These are phyloP conservation scores for Plecturocebus donacophilus DNA, from an alignment of 2,113 vertebrate species.

Conservation along the genomic window DNA sequence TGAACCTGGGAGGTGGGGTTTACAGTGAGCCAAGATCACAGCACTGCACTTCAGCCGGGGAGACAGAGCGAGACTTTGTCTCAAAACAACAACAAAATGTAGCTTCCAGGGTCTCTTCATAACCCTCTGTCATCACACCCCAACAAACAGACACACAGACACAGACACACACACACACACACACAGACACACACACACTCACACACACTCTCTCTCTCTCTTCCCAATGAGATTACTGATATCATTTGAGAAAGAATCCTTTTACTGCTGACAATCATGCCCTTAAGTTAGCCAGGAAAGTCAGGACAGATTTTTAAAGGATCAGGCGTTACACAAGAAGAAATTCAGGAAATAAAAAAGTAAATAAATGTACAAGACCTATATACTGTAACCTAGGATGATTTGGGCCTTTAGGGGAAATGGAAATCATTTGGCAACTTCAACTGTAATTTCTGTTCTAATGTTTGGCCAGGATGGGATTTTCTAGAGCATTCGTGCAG, in stretches of 20 bases:
- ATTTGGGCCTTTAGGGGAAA: conserved; percentile 1
- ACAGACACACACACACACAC: neutral
- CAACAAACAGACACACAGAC: neutral
- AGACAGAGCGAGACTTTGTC: too few relatives aligned
- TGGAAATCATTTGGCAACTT: conserved; percentile 54
- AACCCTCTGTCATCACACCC: neutral
- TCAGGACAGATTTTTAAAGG: conserved; percentile 40
- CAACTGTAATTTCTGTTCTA: conserved; percentile 55
- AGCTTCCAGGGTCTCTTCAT: neutral
- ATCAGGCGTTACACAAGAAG: conserved; percentile 39
- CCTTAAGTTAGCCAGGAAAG: conserved; percentile 27
- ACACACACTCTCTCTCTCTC: neutral
- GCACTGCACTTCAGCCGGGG: too few relatives aligned
- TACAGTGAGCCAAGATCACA: too few relatives aligned
- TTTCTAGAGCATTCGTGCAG: conserved; percentile 50
- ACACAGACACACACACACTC: too few relatives aligned
- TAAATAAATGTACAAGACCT: conserved; percentile 16
- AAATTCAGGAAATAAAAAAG: conserved; percentile 48
- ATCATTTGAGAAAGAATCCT: conserved; percentile 41
- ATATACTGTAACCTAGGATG: neutral
- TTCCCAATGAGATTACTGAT: conserved; percentile 24
- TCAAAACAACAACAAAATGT: neutral
- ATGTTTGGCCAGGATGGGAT: conserved; percentile 50
- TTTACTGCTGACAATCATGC: conserved; percentile 7
- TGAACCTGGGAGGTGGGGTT: too few relatives aligned